Conservation (phyloP, 2,797 vertebrate species). For the Clamator glandarius region DNA sequence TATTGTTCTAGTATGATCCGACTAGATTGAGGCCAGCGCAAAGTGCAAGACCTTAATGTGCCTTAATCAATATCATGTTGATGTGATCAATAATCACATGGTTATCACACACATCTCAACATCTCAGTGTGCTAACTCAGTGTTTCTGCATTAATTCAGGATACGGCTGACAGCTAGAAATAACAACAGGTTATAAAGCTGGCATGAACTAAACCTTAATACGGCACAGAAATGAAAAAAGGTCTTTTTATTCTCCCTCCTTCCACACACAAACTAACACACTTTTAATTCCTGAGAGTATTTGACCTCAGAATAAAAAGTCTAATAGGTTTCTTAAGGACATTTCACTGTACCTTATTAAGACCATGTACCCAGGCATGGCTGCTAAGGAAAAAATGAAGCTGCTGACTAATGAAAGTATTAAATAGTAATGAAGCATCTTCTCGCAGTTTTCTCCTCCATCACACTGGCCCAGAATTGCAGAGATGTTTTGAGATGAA, state of each 20-base stretch:
- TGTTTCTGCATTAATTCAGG: neutral
- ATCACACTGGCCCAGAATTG: constrained; percentile 86
- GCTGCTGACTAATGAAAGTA: constrained; percentile 83
- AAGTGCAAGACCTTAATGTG: neutral
- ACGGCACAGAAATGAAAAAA: neutral
- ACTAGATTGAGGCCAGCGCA: neutral
- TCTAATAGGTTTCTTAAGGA: neutral
- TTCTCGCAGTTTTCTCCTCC: constrained; percentile 78
- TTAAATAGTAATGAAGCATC: constrained; percentile 90
- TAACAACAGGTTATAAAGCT: neutral
- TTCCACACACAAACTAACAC: neutral
- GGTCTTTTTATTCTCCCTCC: neutral
- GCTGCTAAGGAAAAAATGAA: constrained; percentile 89
- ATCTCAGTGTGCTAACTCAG: neutral
- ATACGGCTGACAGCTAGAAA: neutral
- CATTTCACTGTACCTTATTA: constrained; percentile 83
- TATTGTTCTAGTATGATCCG: neutral
- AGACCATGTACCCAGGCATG: constrained; percentile 93
- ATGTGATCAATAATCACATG: neutral
- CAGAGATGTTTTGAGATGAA: constrained; percentile 81
- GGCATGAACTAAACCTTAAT: neutral
- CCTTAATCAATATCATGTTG: neutral
- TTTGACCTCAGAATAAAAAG: neutral
- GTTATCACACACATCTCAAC: neutral
- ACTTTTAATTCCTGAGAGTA: neutral